Evolutionary conservation across 2,797 vertebrate genomes (phyloP), one percentile per base, ranked within the genome.

Genomic region (Pseudomugil gertrudae): DNA sequence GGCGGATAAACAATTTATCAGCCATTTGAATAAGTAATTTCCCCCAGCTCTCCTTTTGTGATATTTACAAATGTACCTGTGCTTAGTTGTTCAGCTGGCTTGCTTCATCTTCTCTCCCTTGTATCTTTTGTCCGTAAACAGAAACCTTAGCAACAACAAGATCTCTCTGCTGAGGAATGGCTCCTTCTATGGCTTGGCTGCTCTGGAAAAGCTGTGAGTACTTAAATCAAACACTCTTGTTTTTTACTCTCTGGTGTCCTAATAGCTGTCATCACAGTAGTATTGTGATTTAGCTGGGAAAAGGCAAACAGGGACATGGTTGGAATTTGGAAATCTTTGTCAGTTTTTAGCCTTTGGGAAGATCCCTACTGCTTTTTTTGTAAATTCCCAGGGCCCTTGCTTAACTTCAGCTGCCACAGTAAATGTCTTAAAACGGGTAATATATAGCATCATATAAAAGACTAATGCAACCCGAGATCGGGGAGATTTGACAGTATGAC

Each of bases 121-220:
- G 7, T 76, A 17, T 82, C 38, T 73, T 81, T 67, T 67, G 11
- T 53, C 66, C 62, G 55, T 48, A 9, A 88, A 84, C 90, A 96
- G 95, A 89, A 95, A 95, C 88, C 94, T 96, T 89, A 95, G 94
- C 66, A 95, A 95, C 88, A 96, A 95, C 92, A 95, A 95, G 94
- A 95, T 95, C 86, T 93, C 94, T 14, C 63, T 92, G 76, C 60
- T 95, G 85, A 95, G 94, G 91, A 96, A 95, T 26, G 89, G 90
- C 73, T 95, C 95, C 73, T 96, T 96, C 94, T 92, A 89, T 0
- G 93, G 95, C 71, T 86, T 95, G 85, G 90, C 87, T 57, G 94
- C 91, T 57, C 85, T 95, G 83, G 96, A 96, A 92, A 96, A 94
- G 93, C 88, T 97, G 96, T 98, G 89, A 98, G 96, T 98, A 93